phyloP scores from a whole-genome alignment of 2,888 invertebrate species.

The Ochropacha duplaris region DNA sequence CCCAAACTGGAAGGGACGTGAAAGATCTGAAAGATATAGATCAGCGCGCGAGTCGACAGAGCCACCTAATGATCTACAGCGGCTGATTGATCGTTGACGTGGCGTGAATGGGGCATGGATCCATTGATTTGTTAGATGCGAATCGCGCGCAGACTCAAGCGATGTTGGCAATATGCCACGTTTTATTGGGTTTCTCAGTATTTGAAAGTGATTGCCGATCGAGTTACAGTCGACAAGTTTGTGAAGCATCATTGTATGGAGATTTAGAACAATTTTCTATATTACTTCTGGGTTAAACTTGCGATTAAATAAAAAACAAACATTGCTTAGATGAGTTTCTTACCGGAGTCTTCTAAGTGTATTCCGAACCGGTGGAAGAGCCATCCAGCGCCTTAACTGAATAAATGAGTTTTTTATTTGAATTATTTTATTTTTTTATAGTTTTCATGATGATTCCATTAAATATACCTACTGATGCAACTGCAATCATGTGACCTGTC shows the following conservation, averaged over 20 bases:
- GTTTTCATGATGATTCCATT: too few relatives aligned
- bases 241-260: background rate
- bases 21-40: conserved; percentile 9
- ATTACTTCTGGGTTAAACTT: too few relatives aligned
- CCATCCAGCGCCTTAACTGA: too few relatives aligned
- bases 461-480: too few relatives aligned
- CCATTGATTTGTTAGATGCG: conserved; percentile 21
- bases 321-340: too few relatives aligned
- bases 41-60: conserved; percentile 8
- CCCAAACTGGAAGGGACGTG: conserved; percentile 6
- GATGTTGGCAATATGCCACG: background rate
- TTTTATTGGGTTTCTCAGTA: background rate
- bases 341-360: too few relatives aligned
- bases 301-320: too few relatives aligned
- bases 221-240: background rate
- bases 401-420: too few relatives aligned
- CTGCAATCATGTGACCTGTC: too few relatives aligned
- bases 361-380: too few relatives aligned
- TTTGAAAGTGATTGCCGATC: background rate
- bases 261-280: conserved; percentile 1
- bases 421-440: too few relatives aligned
- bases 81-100: conserved; percentile 39
- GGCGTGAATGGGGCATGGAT: conserved; percentile 32
- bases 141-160: background rate
- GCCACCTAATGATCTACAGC: conserved; percentile 26